Percentiles rank a stretch among this genome's conserved stretches.
Conservation (phyloP, 2,113 vertebrate genomes). For the Chaetodon auriga region DNA sequence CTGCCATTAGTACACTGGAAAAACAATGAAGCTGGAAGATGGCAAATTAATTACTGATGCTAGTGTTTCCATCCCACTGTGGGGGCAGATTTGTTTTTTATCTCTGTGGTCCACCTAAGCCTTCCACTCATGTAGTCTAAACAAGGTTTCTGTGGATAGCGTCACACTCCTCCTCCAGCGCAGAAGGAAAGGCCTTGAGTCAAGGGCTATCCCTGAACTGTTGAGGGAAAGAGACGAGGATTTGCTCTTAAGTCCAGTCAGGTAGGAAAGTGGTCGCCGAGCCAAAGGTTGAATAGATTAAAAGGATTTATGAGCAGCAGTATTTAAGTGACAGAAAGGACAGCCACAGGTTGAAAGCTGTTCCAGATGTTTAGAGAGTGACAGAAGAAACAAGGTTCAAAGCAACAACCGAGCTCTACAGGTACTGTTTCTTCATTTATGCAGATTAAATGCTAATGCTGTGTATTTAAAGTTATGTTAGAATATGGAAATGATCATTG, state of each 20-base stretch:
- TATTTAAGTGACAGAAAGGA: conserved; percentile 66
- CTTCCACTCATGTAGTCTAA: conserved; percentile 42
- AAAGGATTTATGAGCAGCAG: conserved; percentile 64
- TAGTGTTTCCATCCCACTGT: conserved; percentile 41
- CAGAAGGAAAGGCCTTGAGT: conserved; percentile 73
- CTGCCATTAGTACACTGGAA: not conserved
- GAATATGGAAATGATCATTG: not conserved
- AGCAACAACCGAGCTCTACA: conserved; percentile 35
- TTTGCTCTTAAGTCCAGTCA: conserved; percentile 43
- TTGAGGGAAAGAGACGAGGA: conserved; percentile 35
- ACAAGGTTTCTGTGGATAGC: conserved; percentile 47
- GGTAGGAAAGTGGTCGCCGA: conserved; percentile 3
- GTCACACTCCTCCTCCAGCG: conserved; percentile 28
- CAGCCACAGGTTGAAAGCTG: conserved; percentile 9
- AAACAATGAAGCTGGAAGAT: not conserved
- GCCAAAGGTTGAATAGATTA: conserved; percentile 75
- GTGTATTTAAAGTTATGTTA: not conserved
- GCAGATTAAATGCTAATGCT: conserved; percentile 1
- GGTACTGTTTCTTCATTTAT: conserved; percentile 54
- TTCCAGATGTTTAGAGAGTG: conserved; percentile 40
- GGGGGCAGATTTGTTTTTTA: conserved; percentile 42
- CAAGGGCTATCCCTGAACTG: conserved; percentile 4
- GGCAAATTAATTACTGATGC: conserved; percentile 32
- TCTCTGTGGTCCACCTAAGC: conserved; percentile 39
- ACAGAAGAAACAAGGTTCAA: conserved; percentile 24